These are phyloP conservation scores for Pitangus sulphuratus DNA, from an alignment of 2,797 vertebrate genomes.

Conservation along the genomic window DNA sequence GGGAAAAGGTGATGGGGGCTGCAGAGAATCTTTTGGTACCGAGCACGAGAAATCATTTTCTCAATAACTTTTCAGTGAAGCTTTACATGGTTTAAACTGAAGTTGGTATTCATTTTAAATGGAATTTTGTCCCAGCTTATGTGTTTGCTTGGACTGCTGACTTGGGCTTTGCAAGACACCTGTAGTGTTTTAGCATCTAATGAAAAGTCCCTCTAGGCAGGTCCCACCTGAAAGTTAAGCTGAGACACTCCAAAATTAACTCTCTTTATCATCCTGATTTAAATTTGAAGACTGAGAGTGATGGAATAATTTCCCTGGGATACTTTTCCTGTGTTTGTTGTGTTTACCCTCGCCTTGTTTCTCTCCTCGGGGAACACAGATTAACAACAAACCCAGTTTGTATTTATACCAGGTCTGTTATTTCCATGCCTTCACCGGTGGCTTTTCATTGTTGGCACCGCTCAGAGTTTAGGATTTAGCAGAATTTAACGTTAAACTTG, in stretches of 20 bases:
- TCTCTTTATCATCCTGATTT: neutral
- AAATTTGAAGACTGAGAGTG: neutral
- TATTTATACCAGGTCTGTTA: neutral
- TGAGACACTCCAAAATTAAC: neutral
- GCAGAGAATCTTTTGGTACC: neutral
- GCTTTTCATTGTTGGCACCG: neutral
- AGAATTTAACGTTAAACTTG: neutral
- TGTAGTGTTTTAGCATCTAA: neutral
- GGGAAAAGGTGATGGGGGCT: neutral
- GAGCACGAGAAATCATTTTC: neutral
- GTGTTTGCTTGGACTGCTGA: neutral
- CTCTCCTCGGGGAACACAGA: accelerated
- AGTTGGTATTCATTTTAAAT: neutral
- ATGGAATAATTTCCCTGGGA: neutral
- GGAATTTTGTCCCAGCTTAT: neutral
- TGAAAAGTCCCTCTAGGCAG: neutral
- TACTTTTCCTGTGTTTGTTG: neutral
- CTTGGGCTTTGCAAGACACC: neutral
- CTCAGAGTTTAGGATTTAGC: neutral
- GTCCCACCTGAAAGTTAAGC: neutral
- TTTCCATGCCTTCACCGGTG: neutral
- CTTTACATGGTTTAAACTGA: neutral
- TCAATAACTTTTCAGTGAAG: neutral
- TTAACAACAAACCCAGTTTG: neutral
- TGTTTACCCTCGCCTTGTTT: neutral